Percentiles rank a stretch among this genome's conserved stretches.
phyloP scores from a whole-genome alignment of 2,888 invertebrate species.

The Thyatira batis region DNA sequence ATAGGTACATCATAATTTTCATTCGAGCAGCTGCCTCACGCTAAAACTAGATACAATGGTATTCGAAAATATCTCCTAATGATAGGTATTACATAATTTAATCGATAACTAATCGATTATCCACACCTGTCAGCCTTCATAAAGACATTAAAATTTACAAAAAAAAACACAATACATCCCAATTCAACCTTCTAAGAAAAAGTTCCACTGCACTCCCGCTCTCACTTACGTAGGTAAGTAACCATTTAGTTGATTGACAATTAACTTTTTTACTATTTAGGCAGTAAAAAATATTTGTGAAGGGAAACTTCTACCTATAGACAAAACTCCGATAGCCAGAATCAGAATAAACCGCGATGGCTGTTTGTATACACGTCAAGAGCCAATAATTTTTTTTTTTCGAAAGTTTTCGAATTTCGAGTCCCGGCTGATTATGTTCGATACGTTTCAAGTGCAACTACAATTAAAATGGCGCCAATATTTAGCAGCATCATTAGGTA shows the following conservation, averaged over 20 bases:
- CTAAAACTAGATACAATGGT: neutral
- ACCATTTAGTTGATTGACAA: conserved; percentile 3
- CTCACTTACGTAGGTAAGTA: conserved; percentile 18
- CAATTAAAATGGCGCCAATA: conserved; percentile 75
- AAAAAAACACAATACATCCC: neutral
- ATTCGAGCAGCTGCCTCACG: neutral
- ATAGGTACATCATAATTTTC: too few relatives aligned
- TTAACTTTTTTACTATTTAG: neutral
- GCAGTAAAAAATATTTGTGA: neutral
- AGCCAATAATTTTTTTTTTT: conserved; percentile 14
- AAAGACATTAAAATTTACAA: neutral
- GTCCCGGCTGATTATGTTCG: conserved; percentile 42
- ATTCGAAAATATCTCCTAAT: neutral
- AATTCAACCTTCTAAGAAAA: conserved; percentile 26
- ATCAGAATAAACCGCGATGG: conserved; percentile 51
- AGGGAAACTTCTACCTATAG: neutral
- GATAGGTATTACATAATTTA: conserved; percentile 7
- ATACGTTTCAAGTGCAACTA: conserved; percentile 48
- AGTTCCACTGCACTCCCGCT: conserved; percentile 17
- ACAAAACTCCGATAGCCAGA: neutral
- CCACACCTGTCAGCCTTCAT: neutral
- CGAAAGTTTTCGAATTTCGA: neutral
- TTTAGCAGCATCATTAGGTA: conserved; percentile 74
- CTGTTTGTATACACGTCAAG: conserved; percentile 49
- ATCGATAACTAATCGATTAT: conserved; percentile 1